A percentile compares a stretch with the other conserved stretches of the same genome.
These are phyloP conservation scores for Cryptosula pallasiana DNA, from an alignment of 2,888 invertebrate species.

Conservation along the genomic window DNA sequence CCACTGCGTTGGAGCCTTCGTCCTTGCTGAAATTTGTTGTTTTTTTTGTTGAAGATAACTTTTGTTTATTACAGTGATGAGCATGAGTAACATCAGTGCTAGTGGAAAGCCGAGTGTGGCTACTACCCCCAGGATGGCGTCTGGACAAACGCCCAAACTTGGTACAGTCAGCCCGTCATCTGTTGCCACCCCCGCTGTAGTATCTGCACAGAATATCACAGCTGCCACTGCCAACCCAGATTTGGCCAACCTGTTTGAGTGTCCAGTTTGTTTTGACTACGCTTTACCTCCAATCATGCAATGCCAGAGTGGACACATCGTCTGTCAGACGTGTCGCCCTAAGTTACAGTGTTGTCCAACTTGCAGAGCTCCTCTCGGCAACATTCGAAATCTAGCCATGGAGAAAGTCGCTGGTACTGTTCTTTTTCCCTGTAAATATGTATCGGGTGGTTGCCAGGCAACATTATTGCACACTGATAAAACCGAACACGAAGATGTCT, in stretches of 20 bases:
- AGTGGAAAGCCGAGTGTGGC: slow-evolving; percentile 10
- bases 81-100: neutral
- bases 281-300: slow-evolving; percentile 97
- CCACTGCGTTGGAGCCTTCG: neutral
- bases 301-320: slow-evolving; percentile 96
- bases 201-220: neutral
- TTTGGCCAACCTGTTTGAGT: slow-evolving; percentile 56
- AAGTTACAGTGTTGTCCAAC: slow-evolving; percentile 97
- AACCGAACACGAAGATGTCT: slow-evolving; percentile 95
- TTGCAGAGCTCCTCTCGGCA: slow-evolving; percentile 87
- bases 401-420: slow-evolving; percentile 98
- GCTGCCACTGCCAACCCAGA: slow-evolving; percentile 31
- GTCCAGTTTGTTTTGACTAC: slow-evolving; percentile 93
- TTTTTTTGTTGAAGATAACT: too few relatives aligned
- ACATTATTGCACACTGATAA: slow-evolving; percentile 94
- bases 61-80: too few relatives aligned
- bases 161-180: slow-evolving; percentile 20
- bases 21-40: neutral
- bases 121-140: slow-evolving; percentile 21
- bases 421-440: slow-evolving; percentile 98
- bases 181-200: slow-evolving; percentile 2
- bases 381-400: slow-evolving; percentile 97
- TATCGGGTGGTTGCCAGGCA: slow-evolving; percentile 86
- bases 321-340: slow-evolving; percentile 93
- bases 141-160: slow-evolving; percentile 17